A percentile compares a stretch with the other conserved stretches of the same genome.
phyloP scores from a whole-genome alignment of 2,113 vertebrate species.

The Saccopteryx leptura region DNA sequence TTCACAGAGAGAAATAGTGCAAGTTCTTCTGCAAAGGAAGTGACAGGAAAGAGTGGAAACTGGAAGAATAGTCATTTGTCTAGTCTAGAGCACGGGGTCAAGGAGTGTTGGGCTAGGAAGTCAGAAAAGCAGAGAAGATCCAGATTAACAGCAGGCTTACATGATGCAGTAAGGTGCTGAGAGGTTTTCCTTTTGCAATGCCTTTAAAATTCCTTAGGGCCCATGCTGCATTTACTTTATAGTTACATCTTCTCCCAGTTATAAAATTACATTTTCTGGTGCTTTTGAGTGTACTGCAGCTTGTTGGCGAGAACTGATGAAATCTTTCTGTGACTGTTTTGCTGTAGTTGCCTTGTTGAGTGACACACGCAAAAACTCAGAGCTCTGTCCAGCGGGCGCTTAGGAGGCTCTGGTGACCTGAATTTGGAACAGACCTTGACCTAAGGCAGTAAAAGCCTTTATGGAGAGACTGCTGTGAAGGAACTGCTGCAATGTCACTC shows the following conservation, averaged over 20 bases:
- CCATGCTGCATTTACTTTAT: background rate
- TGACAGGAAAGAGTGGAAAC: background rate
- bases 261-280: slow-evolving; percentile 20
- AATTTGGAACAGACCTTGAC: slow-evolving; percentile 67
- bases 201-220: slow-evolving; percentile 45
- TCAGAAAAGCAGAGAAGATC: background rate
- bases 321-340: background rate
- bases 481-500: slow-evolving; percentile 62
- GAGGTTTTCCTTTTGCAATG: background rate
- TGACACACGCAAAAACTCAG: background rate
- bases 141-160: background rate
- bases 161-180: background rate
- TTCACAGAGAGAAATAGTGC: background rate
- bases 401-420: background rate
- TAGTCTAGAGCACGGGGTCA: background rate
- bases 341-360: slow-evolving; percentile 7
- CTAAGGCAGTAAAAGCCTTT: slow-evolving; percentile 28
- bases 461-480: slow-evolving; percentile 60
- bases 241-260: background rate
- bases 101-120: background rate
- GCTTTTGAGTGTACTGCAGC: background rate
- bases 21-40: background rate
- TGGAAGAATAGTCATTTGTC: background rate
- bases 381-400: slow-evolving; percentile 17
- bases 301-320: background rate